Percentiles rank a stretch among this genome's conserved stretches.
Conservation (phyloP, 2,797 vertebrate genomes). For the Molothrus aeneus region DNA sequence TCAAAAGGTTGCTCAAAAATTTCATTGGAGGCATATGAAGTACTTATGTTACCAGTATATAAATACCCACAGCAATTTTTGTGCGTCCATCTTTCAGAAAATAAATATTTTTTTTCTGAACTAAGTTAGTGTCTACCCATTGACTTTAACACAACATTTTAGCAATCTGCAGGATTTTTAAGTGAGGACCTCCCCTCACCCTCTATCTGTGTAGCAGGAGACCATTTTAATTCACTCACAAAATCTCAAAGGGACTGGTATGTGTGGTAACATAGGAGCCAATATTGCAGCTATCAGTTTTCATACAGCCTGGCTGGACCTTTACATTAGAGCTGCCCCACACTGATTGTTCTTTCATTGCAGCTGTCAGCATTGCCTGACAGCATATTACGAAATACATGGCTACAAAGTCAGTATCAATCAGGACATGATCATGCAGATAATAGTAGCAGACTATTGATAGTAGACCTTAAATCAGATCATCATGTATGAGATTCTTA, state of each 20-base stretch:
- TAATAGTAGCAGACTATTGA: conserved; percentile 78
- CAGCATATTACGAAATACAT: conserved; percentile 80
- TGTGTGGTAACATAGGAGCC: conserved; percentile 79
- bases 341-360: conserved; percentile 86
- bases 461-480: conserved; percentile 81
- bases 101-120: background rate
- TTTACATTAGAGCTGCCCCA: conserved; percentile 84
- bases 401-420: conserved; percentile 80
- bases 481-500: conserved; percentile 73
- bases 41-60: background rate
- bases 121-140: background rate
- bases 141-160: conserved; percentile 38
- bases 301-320: conserved; percentile 83
- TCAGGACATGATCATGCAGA: conserved; percentile 80
- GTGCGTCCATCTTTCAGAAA: conserved; percentile 16
- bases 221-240: conserved; percentile 85
- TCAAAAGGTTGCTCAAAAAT: background rate
- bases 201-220: conserved; percentile 69
- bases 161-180: conserved; percentile 64
- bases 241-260: conserved; percentile 73
- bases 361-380: conserved; percentile 85
- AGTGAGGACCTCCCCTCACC: conserved; percentile 40
- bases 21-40: background rate
- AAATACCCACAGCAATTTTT: conserved; percentile 5
- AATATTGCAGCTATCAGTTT: conserved; percentile 89